A percentile compares a stretch with the other conserved stretches of the same genome.
phyloP scores from a whole-genome alignment of 2,113 vertebrate genomes.

The Myotis lucifugus region DNA sequence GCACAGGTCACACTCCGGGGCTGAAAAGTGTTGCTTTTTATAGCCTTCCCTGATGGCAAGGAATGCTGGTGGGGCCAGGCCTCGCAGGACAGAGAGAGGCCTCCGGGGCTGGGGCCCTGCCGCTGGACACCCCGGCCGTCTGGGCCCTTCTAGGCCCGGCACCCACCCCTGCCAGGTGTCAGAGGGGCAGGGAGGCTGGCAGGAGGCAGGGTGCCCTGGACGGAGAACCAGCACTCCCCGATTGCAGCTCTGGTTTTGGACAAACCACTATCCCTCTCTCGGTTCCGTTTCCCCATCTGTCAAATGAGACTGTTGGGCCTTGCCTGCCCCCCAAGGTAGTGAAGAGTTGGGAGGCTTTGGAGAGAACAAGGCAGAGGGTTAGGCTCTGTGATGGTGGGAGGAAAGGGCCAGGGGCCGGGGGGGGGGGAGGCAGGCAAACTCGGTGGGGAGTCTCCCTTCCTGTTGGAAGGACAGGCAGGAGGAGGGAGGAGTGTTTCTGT shows the following conservation, averaged over 20 bases:
- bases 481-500: background rate
- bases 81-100: conserved; percentile 66
- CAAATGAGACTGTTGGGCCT: background rate
- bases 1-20: conserved; percentile 88
- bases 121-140: conserved; percentile 9
- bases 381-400: background rate
- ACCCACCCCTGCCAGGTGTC: conserved; percentile 67
- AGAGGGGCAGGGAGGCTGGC: conserved; percentile 70
- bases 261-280: background rate
- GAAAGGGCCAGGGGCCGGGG: background rate
- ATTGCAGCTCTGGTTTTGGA: background rate
- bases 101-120: conserved; percentile 71
- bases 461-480: fast-evolving
- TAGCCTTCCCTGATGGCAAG: conserved; percentile 87
- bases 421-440: fast-evolving
- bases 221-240: background rate
- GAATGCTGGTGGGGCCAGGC: conserved; percentile 83
- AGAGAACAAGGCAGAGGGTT: background rate
- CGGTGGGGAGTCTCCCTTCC: fast-evolving
- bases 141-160: conserved; percentile 73
- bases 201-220: background rate
- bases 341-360: background rate
- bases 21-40: conserved; percentile 92
- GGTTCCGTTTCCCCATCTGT: background rate
- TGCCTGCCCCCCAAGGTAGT: background rate